Conservation (phyloP, 2,113 vertebrate genomes). For the Theristicus caerulescens region DNA sequence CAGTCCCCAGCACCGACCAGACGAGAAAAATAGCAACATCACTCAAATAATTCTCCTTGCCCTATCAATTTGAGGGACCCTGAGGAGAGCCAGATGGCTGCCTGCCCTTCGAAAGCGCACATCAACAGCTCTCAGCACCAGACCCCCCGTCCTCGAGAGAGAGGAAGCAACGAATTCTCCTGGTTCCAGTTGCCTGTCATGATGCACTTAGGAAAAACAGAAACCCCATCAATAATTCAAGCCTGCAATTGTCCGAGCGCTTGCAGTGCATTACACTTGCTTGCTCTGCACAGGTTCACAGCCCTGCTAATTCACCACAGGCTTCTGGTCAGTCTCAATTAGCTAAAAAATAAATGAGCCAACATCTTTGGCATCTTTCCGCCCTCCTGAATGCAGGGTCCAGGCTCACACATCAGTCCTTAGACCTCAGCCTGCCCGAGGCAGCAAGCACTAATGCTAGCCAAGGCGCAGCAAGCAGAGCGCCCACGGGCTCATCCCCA, state of each 20-base stretch:
- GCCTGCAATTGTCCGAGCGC: not conserved
- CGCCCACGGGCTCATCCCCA: rapidly evolving
- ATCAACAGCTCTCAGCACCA: not conserved
- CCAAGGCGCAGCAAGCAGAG: not conserved
- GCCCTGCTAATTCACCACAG: not conserved
- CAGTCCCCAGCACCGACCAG: not conserved
- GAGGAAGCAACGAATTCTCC: not conserved
- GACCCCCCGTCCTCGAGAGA: rapidly evolving
- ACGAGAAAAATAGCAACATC: not conserved
- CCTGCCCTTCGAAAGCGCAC: rapidly evolving
- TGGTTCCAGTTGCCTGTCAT: not conserved
- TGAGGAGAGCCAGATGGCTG: not conserved
- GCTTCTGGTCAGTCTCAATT: conserved; percentile 7
- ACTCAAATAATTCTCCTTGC: not conserved
- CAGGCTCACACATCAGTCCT: not conserved
- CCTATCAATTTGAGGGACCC: not conserved
- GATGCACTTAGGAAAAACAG: conserved; percentile 1
- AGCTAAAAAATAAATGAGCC: not conserved
- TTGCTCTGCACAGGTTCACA: not conserved
- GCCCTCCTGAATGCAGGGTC: rapidly evolving
- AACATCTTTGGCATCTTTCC: not conserved
- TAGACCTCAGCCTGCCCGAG: not conserved
- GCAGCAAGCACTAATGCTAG: rapidly evolving
- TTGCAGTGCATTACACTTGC: not conserved
- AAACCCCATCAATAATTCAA: conserved; percentile 48